phyloP scores from a whole-genome alignment of 2,888 invertebrate species.

The Keiferia lycopersicella region DNA sequence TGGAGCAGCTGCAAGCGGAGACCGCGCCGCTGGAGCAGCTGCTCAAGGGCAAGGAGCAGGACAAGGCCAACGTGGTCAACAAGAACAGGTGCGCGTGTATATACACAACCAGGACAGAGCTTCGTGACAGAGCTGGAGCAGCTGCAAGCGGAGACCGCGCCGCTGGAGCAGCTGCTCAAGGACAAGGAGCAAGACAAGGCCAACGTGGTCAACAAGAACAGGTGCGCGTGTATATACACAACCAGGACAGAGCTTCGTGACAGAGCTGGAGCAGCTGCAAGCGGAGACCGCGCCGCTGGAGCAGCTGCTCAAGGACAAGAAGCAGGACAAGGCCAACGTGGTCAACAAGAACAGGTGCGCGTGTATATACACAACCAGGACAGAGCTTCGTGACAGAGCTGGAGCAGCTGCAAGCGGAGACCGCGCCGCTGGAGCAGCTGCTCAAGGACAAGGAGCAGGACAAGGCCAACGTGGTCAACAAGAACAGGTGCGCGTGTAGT shows the following conservation, averaged over 20 bases:
- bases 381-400: constrained; percentile 58
- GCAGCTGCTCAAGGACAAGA: not conserved
- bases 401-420: constrained; percentile 56
- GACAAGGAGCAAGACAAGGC: not conserved
- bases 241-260: too few species aligned
- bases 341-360: constrained; percentile 10
- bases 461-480: constrained; percentile 1
- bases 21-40: constrained; percentile 50
- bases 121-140: constrained; percentile 59
- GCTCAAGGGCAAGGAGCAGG: not conserved
- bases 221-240: too few species aligned
- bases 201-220: constrained; percentile 8
- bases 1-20: constrained; percentile 58
- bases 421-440: constrained; percentile 51
- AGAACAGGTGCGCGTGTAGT: not conserved
- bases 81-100: constrained; percentile 1
- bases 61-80: constrained; percentile 5
- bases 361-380: too few species aligned
- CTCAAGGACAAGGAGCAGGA: not conserved
- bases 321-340: not conserved
- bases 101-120: too few species aligned
- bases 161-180: constrained; percentile 43
- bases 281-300: constrained; percentile 56
- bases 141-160: constrained; percentile 53
- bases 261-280: constrained; percentile 62